These are phyloP conservation scores for Oncorhynchus tshawytscha DNA, from an alignment of 2,113 vertebrate species.

Conservation along the genomic window DNA sequence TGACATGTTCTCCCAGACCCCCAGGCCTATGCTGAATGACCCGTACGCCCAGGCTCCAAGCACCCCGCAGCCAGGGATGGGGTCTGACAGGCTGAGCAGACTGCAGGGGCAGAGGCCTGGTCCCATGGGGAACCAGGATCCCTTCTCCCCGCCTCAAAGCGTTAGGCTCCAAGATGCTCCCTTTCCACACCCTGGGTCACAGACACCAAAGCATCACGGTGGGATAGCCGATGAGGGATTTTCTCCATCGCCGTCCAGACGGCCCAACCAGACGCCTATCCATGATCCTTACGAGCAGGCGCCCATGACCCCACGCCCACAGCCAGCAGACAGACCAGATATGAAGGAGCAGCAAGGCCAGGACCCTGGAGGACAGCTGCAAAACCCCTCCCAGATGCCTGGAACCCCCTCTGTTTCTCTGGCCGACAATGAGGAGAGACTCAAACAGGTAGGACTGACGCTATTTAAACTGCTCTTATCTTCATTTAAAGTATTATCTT, in stretches of 20 bases:
- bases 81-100: slow-evolving; percentile 74
- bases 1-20: slow-evolving; percentile 74
- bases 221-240: slow-evolving; percentile 77
- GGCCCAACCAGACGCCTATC: slow-evolving; percentile 69
- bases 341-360: slow-evolving; percentile 75
- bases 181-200: slow-evolving; percentile 79
- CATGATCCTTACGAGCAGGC: slow-evolving; percentile 87
- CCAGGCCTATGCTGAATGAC: slow-evolving; percentile 78
- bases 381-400: slow-evolving; percentile 71
- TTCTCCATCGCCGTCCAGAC: slow-evolving; percentile 59
- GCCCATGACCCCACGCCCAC: slow-evolving; percentile 80
- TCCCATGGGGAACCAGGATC: slow-evolving; percentile 77
- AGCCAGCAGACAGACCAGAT: slow-evolving; percentile 76
- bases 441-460: slow-evolving; percentile 83
- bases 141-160: slow-evolving; percentile 75
- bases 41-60: slow-evolving; percentile 81
- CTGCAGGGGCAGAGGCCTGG: slow-evolving; percentile 72
- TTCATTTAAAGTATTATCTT: background rate
- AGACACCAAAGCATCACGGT: slow-evolving; percentile 76
- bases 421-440: slow-evolving; percentile 85
- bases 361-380: slow-evolving; percentile 63
- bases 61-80: slow-evolving; percentile 76
- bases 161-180: slow-evolving; percentile 70
- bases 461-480: background rate
- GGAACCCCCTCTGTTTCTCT: slow-evolving; percentile 74